Evolutionary conservation across 2,797 vertebrate genomes (phyloP).

Genomic region (Austrolebias charrua): DNA sequence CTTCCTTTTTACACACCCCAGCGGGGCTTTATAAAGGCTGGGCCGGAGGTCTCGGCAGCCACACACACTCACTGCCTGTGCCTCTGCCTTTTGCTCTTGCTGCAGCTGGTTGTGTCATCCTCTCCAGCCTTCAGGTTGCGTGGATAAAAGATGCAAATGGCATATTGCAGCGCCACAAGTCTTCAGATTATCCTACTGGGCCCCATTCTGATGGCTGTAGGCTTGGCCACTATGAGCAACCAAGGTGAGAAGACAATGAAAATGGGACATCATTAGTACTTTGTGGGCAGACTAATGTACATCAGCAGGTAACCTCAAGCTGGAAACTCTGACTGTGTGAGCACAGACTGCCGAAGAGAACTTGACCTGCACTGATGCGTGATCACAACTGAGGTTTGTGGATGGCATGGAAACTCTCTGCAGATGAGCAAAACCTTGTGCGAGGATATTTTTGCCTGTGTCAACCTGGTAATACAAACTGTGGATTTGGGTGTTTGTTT

Average conservation of each 20-base stretch:
- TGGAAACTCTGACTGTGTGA: constrained; percentile 30
- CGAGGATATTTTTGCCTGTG: constrained; percentile 48
- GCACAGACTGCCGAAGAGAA: constrained; percentile 24
- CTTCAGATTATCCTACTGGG: constrained; percentile 67
- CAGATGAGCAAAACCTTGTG: constrained; percentile 37
- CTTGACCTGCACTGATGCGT: constrained; percentile 7
- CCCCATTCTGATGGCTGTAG: constrained; percentile 53
- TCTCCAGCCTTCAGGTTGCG: constrained; percentile 51
- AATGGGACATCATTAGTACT: constrained; percentile 53
- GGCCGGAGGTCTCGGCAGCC: constrained; percentile 71
- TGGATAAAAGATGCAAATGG: constrained; percentile 68
- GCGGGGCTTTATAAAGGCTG: constrained; percentile 80
- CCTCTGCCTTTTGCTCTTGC: constrained; percentile 47
- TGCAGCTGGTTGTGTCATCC: constrained; percentile 41
- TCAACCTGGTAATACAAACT: constrained; percentile 45
- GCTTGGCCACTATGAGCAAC: constrained; percentile 48
- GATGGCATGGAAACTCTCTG: constrained; percentile 25
- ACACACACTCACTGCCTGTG: constrained; percentile 51
- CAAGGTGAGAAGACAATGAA: constrained; percentile 71
- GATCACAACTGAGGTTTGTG: constrained; percentile 29
- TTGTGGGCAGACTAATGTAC: constrained; percentile 47
- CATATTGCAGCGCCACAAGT: constrained; percentile 41
- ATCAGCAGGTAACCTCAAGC: constrained; percentile 52
- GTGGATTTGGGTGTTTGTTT: constrained; percentile 51
- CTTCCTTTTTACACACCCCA: constrained; percentile 76